Conservation (phyloP, 2,888 invertebrate species). For the Escarpia spicata region DNA sequence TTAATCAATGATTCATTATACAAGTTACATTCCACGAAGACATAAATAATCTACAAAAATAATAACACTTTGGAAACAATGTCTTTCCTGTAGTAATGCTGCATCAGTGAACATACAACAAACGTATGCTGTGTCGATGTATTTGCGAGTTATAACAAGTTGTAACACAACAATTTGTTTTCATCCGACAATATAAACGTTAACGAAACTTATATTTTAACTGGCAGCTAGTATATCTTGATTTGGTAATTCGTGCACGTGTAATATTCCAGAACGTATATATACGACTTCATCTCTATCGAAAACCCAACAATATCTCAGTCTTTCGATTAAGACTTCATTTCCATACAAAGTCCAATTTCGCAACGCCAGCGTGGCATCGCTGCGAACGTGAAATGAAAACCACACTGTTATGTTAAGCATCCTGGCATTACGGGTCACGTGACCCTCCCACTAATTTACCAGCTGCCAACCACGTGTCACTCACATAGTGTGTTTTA, state of each 20-base stretch:
- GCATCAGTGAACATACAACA: too few species aligned
- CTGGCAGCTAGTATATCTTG: not conserved
- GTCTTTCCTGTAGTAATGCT: too few species aligned
- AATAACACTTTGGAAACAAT: too few species aligned
- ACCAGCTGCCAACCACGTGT: slow-evolving; percentile 6
- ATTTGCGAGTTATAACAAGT: not conserved
- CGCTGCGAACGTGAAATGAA: not conserved
- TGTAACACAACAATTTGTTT: not conserved
- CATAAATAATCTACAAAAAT: too few species aligned
- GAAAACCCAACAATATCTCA: not conserved
- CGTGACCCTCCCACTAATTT: not conserved
- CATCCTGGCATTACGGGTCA: slow-evolving; percentile 8
- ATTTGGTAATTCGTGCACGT: not conserved
- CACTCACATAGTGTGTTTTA: not conserved
- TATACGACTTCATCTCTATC: not conserved
- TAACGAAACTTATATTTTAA: not conserved
- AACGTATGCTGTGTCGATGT: too few species aligned
- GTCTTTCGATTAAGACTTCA: not conserved
- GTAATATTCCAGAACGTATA: not conserved
- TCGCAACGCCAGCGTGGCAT: not conserved
- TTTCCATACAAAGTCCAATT: too few species aligned
- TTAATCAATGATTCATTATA: too few species aligned
- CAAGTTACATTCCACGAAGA: too few species aligned
- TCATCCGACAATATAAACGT: not conserved
- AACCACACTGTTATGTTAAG: not conserved